A percentile compares a stretch with the other conserved stretches of the same genome.
phyloP scores from a whole-genome alignment of 1,140 invertebrate genomes.

The Ceratosolen solmsi region DNA sequence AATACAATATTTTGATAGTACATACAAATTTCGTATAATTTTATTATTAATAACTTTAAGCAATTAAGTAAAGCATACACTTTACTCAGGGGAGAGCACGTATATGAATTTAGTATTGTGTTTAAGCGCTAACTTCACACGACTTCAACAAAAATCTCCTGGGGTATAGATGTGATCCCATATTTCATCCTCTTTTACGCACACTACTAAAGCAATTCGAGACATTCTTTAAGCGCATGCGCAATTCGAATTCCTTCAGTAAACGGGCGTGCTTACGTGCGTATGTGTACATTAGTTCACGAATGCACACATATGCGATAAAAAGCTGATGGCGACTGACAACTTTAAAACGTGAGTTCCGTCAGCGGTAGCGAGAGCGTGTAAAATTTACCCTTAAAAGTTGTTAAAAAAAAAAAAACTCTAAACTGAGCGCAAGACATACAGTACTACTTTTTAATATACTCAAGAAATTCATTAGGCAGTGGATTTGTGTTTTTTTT shows the following conservation, averaged over 20 bases:
- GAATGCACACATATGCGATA: not conserved
- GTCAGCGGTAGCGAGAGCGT: not conserved
- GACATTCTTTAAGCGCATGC: conserved; percentile 35
- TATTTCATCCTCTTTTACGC: conserved; percentile 20
- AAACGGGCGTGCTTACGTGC: not conserved
- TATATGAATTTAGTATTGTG: not conserved
- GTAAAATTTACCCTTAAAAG: conserved; percentile 10
- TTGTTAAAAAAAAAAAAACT: not conserved
- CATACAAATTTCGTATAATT: not conserved
- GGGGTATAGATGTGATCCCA: not conserved
- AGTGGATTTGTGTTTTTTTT: not conserved
- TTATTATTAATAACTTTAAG: not conserved
- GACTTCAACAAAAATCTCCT: not conserved
- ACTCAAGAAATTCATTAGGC: not conserved
- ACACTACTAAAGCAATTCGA: not conserved
- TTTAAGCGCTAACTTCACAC: conserved; percentile 20
- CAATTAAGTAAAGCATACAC: not conserved
- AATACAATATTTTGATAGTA: too few species aligned
- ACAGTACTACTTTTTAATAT: not conserved
- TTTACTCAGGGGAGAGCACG: not conserved
- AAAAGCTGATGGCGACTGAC: conserved; percentile 67
- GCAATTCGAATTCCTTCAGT: not conserved
- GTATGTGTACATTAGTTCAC: too few species aligned
- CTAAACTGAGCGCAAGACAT: not conserved
- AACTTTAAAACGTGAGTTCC: conserved; percentile 72